Percentiles rank a stretch among this genome's conserved stretches.
These are phyloP conservation scores for Gallinago stenura DNA, from an alignment of 2,797 vertebrate genomes.

Conservation along the genomic window DNA sequence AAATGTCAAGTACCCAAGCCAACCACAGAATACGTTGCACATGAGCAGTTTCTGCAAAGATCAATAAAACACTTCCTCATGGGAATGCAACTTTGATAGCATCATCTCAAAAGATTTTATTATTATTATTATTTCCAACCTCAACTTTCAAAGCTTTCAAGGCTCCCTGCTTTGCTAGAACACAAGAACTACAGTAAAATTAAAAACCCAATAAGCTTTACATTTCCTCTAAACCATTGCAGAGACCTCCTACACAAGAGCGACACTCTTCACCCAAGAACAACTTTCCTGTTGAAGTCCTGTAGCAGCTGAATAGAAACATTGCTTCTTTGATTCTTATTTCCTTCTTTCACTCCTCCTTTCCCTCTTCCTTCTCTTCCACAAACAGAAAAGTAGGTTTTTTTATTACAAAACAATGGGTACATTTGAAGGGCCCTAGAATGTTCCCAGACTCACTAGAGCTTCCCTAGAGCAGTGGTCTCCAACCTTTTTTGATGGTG, in stretches of 20 bases:
- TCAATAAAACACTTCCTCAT: neutral
- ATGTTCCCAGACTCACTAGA: neutral
- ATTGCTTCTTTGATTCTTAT: neutral
- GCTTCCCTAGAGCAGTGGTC: neutral
- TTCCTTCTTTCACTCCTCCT: neutral
- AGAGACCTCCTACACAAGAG: neutral
- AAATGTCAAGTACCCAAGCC: neutral
- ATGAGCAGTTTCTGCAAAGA: neutral
- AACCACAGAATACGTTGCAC: accelerated
- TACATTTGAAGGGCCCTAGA: neutral
- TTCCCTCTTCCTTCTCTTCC: neutral
- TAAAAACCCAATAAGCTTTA: neutral
- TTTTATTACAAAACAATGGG: neutral
- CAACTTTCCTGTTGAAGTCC: neutral
- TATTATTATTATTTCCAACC: neutral
- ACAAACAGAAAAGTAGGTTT: neutral
- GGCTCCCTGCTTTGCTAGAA: neutral
- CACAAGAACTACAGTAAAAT: neutral
- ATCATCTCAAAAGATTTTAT: neutral
- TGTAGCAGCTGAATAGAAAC: neutral
- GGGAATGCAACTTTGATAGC: neutral
- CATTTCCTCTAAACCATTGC: neutral
- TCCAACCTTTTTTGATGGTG: neutral
- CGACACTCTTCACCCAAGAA: neutral
- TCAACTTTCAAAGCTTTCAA: neutral